Evolutionary conservation across 2,113 vertebrate genomes (phyloP).

Genomic region (Panthera tigris): DNA sequence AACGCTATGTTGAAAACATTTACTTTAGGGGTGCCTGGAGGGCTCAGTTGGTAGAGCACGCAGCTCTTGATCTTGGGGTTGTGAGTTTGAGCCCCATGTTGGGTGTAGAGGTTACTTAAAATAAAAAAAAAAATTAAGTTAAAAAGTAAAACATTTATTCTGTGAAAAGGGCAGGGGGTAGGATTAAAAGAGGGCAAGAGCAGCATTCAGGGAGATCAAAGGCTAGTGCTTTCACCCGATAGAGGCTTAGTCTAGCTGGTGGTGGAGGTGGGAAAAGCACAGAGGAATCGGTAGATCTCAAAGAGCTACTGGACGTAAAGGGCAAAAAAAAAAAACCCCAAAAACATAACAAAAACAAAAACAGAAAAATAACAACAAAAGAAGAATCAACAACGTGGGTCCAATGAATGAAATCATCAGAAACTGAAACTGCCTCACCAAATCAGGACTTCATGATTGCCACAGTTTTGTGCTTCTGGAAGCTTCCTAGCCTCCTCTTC

Average conservation of each 20-base stretch:
- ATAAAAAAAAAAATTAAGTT: not conserved
- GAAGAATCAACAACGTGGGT: not conserved
- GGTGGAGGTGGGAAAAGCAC: not conserved
- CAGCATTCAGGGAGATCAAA: not conserved
- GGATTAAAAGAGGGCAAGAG: not conserved
- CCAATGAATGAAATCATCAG: not conserved
- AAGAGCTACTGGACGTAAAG: not conserved
- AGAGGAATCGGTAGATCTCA: not conserved
- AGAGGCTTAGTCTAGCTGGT: not conserved
- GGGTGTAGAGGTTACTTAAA: too few relatives aligned
- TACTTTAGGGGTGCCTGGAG: not conserved
- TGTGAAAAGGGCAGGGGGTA: not conserved
- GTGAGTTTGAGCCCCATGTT: too few relatives aligned
- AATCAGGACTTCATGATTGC: not conserved
- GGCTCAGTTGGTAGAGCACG: not conserved
- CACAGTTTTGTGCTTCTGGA: not conserved
- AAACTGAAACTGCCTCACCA: not conserved
- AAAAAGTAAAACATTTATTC: not conserved
- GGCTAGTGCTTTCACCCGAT: not conserved
- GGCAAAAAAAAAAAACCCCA: not conserved
- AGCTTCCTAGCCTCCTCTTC: not conserved
- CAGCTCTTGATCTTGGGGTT: too few relatives aligned
- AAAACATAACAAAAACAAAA: too few relatives aligned
- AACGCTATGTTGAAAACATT: not conserved
- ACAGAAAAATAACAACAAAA: not conserved